Evolutionary conservation across 2,113 vertebrate genomes (phyloP).

Genomic region (Scartelaos histophorus): DNA sequence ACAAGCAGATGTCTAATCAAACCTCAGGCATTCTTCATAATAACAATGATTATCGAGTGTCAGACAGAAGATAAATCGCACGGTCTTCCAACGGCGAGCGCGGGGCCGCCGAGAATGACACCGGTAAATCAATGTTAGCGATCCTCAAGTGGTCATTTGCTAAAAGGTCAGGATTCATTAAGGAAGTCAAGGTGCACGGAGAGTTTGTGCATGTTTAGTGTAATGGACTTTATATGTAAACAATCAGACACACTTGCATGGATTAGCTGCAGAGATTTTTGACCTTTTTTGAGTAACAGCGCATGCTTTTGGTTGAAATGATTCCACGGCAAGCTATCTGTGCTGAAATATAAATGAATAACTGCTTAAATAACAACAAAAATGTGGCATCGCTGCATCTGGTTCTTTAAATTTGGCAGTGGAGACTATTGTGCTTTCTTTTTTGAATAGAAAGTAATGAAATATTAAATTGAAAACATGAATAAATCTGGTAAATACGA

Average conservation of each 20-base stretch:
- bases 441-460: too few species aligned
- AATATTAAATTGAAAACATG: too few species aligned
- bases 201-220: neutral
- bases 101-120: neutral
- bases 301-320: too few species aligned
- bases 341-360: too few species aligned
- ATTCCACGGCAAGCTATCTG: too few species aligned
- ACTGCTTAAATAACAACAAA: too few species aligned
- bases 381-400: too few species aligned
- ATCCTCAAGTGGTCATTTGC: neutral
- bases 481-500: too few species aligned
- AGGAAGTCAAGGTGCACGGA: neutral
- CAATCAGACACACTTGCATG: neutral
- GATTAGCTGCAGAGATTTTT: neutral
- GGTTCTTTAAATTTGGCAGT: too few species aligned
- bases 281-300: too few species aligned
- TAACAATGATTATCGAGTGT: neutral
- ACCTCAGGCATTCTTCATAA: neutral
- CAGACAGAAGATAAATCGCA: neutral
- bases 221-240: neutral
- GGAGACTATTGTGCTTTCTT: too few species aligned
- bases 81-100: neutral
- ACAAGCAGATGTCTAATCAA: neutral
- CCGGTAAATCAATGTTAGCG: neutral
- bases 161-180: conserved; percentile 1